Conservation (phyloP, 2,888 invertebrate species). For the Andrena marginata region DNA sequence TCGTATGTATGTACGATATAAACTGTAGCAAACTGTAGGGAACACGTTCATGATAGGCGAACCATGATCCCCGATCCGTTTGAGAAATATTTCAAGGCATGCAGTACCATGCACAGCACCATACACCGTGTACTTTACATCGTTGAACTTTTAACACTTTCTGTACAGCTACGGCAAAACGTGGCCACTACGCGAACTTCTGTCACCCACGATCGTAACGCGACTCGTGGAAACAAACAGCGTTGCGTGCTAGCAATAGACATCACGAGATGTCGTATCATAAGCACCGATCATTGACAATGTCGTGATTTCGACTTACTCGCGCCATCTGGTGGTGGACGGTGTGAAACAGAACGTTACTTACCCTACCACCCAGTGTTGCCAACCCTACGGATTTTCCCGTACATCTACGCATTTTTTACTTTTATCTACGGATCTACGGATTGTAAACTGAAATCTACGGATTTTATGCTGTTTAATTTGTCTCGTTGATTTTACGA, state of each 20-base stretch:
- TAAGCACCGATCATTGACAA: constrained; percentile 37
- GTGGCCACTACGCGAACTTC: constrained; percentile 15
- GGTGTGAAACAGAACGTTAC: neutral
- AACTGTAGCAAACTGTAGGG: constrained; percentile 17
- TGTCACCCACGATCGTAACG: constrained; percentile 36
- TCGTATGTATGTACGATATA: neutral
- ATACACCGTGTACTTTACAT: neutral
- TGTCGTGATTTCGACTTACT: constrained; percentile 1
- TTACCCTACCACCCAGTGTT: neutral
- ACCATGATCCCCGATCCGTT: neutral
- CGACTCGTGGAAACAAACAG: constrained; percentile 50
- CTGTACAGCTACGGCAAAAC: constrained; percentile 6
- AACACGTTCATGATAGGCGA: neutral
- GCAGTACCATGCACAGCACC: neutral
- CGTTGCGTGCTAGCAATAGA: constrained; percentile 19
- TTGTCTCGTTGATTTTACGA: too few species aligned
- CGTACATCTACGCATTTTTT: too few species aligned
- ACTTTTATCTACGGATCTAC: too few species aligned
- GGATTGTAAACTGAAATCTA: too few species aligned
- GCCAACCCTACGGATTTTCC: too few species aligned
- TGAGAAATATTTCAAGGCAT: neutral
- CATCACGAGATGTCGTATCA: constrained; percentile 55
- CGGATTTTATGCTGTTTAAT: too few species aligned
- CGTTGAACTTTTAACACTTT: constrained; percentile 14
- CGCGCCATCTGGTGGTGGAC: constrained; percentile 10